Conservation (phyloP, 2,888 invertebrate genomes). For the Ferdinandea cuprea region DNA sequence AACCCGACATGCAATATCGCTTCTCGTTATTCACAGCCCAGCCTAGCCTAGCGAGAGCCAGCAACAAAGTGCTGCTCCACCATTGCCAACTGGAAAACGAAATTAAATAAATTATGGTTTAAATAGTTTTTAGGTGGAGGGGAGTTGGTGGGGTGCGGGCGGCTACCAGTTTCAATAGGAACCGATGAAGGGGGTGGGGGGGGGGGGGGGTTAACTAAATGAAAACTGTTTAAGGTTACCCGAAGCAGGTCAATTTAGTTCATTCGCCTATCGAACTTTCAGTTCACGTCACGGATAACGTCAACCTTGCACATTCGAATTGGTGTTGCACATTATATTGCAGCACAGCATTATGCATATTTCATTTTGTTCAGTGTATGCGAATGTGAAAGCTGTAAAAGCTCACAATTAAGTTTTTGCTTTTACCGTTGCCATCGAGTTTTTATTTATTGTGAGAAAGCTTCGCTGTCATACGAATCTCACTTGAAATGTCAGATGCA, state of each 20-base stretch:
- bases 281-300: conserved; percentile 75
- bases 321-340: conserved; percentile 65
- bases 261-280: conserved; percentile 79
- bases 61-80: conserved; percentile 15
- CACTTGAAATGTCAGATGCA: conserved; percentile 63
- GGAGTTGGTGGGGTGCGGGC: background rate
- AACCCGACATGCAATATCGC: conserved; percentile 19
- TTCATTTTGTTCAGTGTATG: conserved; percentile 17
- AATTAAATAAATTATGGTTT: conserved; percentile 44
- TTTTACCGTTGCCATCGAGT: conserved; percentile 61
- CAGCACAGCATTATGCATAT: background rate
- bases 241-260: conserved; percentile 83
- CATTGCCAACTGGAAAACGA: conserved; percentile 59
- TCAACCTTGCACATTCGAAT: conserved; percentile 77
- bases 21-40: conserved; percentile 18
- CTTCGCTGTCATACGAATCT: conserved; percentile 28
- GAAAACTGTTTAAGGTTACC: conserved; percentile 79
- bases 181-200: too few relatives aligned
- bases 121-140: conserved; percentile 8
- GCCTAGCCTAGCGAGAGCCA: too few relatives aligned
- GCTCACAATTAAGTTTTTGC: conserved; percentile 1
- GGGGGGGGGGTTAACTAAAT: conserved; percentile 25
- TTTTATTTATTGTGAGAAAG: conserved; percentile 45
- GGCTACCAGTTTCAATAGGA: too few relatives aligned
- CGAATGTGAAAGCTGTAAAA: conserved; percentile 29